Conservation (phyloP, 2,113 vertebrate genomes). For the Larimichthys polyactis region DNA sequence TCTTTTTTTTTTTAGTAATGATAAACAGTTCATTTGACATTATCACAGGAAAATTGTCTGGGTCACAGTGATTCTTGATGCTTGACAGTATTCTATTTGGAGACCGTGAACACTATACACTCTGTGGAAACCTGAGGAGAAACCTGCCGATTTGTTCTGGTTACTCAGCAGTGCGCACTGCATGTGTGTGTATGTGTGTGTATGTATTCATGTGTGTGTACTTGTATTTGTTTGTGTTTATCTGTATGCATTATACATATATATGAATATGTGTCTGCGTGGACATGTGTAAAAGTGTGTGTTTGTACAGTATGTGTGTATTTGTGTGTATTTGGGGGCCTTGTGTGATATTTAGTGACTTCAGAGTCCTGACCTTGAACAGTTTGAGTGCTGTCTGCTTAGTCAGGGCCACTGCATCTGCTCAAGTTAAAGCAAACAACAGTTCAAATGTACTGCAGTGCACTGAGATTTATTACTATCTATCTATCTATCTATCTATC, state of each 20-base stretch:
- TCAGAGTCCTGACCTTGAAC: conserved; percentile 73
- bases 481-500: conserved; percentile 7
- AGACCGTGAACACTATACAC: conserved; percentile 56
- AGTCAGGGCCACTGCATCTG: conserved; percentile 73
- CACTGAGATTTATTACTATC: background rate
- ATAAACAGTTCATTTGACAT: conserved; percentile 26
- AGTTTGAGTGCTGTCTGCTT: conserved; percentile 67
- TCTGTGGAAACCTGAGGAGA: conserved; percentile 68
- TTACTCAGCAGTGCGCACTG: conserved; percentile 55
- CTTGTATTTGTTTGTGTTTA: background rate
- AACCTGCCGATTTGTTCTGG: conserved; percentile 44
- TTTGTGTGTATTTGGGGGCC: conserved; percentile 46
- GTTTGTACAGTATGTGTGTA: background rate
- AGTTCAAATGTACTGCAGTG: conserved; percentile 45
- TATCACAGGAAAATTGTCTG: conserved; percentile 11
- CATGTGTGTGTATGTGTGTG: conserved; percentile 11
- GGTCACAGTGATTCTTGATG: conserved; percentile 38
- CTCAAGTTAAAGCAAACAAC: conserved; percentile 50
- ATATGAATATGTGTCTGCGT: background rate
- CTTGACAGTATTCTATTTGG: conserved; percentile 59
- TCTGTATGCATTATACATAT: background rate
- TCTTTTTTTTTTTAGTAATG: background rate
- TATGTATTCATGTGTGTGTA: background rate
- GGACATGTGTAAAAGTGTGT: background rate
- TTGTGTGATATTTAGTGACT: conserved; percentile 49